Evolutionary conservation across 2,888 invertebrate species (phyloP).

Genomic region (Halictus quadricinctus): DNA sequence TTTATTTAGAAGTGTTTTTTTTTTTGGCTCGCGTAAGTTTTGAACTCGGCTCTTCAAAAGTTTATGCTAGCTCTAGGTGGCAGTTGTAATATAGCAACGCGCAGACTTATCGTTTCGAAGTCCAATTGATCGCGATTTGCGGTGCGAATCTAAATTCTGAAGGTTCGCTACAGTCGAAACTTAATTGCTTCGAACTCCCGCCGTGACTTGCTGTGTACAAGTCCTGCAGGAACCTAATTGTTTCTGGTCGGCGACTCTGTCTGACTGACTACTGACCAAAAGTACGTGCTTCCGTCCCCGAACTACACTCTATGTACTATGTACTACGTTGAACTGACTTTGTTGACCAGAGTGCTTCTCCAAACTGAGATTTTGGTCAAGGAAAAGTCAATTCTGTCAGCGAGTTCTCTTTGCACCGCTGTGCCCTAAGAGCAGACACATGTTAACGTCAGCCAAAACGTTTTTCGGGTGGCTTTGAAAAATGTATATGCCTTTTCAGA

Average conservation of each 20-base stretch:
- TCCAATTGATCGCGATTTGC: background rate
- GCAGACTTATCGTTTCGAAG: background rate
- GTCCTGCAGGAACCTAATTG: slow-evolving; percentile 2
- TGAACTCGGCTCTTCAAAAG: too few species aligned
- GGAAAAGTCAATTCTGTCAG: background rate
- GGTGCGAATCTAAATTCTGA: background rate
- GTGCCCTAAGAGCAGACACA: background rate
- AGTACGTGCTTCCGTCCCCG: background rate
- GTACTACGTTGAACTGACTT: background rate
- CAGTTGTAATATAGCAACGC: background rate
- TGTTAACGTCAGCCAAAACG: background rate
- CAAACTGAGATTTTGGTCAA: background rate
- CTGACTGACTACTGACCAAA: slow-evolving; percentile 5
- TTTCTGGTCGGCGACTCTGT: background rate
- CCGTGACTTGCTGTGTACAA: background rate
- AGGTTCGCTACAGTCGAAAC: background rate
- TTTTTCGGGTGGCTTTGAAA: background rate
- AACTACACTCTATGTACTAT: background rate
- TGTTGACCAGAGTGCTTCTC: background rate
- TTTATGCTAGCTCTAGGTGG: background rate
- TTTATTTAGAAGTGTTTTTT: too few species aligned
- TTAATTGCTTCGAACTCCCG: background rate
- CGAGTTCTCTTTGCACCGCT: background rate
- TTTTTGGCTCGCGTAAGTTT: too few species aligned
- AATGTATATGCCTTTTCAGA: background rate